These are phyloP conservation scores for Troides aeacus DNA, from an alignment of 2,888 invertebrate species.

Conservation along the genomic window DNA sequence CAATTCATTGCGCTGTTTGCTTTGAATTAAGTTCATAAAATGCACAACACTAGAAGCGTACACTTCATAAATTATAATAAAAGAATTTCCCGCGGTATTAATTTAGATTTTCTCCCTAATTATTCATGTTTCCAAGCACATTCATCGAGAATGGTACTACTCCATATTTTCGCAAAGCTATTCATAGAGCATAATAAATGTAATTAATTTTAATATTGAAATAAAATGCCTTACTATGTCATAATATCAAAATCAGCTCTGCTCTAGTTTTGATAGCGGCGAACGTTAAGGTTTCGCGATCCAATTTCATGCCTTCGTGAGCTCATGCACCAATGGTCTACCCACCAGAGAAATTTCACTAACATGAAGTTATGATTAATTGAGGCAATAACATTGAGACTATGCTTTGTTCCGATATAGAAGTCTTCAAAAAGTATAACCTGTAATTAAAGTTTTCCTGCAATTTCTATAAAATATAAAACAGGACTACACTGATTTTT, in stretches of 20 bases:
- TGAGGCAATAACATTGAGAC: constrained; percentile 72
- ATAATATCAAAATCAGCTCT: constrained; percentile 58
- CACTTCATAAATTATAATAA: constrained; percentile 27
- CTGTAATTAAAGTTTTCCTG: neutral
- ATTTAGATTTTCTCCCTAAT: constrained; percentile 30
- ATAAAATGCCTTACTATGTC: constrained; percentile 29
- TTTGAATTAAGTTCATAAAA: constrained; percentile 42
- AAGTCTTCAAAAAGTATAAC: constrained; percentile 37
- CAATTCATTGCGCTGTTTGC: constrained; percentile 56
- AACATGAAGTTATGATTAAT: constrained; percentile 79
- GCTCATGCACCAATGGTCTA: constrained; percentile 71
- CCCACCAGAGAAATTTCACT: constrained; percentile 74
- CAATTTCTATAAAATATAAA: neutral
- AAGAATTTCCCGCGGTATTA: constrained; percentile 30
- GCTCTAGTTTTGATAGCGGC: constrained; percentile 60
- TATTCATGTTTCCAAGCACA: constrained; percentile 26
- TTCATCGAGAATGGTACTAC: constrained; percentile 24
- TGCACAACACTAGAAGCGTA: constrained; percentile 32
- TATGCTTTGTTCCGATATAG: constrained; percentile 52
- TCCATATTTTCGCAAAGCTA: constrained; percentile 32
- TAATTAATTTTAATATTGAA: constrained; percentile 35
- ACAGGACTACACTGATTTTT: too few relatives aligned
- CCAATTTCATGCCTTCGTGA: constrained; percentile 78
- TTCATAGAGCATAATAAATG: constrained; percentile 30
- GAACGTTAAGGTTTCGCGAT: constrained; percentile 65